Evolutionary conservation across 2,113 vertebrate genomes (phyloP), one percentile per base, ranked within the genome.

Genomic region (Plotosus lineatus): DNA sequence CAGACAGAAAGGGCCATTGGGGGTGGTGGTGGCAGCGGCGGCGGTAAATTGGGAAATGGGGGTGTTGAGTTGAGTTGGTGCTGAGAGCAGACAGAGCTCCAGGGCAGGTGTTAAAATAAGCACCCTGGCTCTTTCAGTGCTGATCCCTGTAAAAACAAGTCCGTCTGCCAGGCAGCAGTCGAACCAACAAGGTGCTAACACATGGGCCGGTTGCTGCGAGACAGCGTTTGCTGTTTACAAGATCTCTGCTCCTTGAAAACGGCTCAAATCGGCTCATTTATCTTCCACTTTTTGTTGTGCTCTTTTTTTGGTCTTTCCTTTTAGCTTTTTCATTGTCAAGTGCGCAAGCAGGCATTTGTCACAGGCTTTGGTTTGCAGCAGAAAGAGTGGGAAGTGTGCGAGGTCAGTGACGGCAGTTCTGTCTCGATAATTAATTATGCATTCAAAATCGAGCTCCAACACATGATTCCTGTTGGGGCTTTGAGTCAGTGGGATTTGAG

Each of bases 101-200:
- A 77, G 83, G 94, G 93, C 91, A 92, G 93, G 91, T 93, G 94
- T 93, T 92, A 92, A 94, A 94, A 94, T 92, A 92, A 91, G 89
- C 87, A 87, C 89, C 90, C 92, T 86, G 90, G 92, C 81, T 83
- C 81, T 84, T 77, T 84, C 73, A 56, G 72, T 73, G 81, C 85
- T 86, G 81, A 85, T 85, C 85, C 81, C 83, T 87, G 83, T 83
- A 83, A 87, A 87, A 87, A 87, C 83, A 87, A 82, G 77, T 75
- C 83, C 83, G 81, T 87, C 83, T 87, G 83, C 81, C 81, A 84
- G 77, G 60, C 83, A 78, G 80, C 80, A 85, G 80, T 78, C 83
- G 55, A 83, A 80, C 83, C 83, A 80, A 83, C 85, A 83, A 86
- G 85, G 83, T 85, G 83, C 83, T 80, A 87, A 85, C 78, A 80